Evolutionary conservation across 2,888 invertebrate species (phyloP).

Genomic region (Creontiades dilutus): DNA sequence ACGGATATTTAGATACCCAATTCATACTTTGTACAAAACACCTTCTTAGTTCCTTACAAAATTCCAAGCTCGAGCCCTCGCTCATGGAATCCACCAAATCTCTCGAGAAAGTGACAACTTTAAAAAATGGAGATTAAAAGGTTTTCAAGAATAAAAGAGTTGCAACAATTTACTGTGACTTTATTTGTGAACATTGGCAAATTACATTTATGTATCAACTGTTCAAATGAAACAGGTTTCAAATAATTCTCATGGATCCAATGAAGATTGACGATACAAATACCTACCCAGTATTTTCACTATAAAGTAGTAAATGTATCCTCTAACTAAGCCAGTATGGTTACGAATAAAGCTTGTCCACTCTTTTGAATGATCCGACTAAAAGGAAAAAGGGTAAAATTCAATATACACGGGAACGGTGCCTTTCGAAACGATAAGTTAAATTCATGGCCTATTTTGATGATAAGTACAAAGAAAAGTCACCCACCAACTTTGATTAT

Average conservation of each 20-base stretch:
- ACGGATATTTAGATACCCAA: no score
- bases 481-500: background rate
- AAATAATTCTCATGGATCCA: constrained; percentile 8
- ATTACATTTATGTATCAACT: constrained; percentile 46
- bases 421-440: background rate
- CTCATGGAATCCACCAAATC: no score
- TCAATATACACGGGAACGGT: background rate
- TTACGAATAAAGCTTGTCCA: background rate
- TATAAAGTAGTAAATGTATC: constrained; percentile 8
- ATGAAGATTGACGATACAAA: constrained; percentile 29
- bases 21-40: no score
- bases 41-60: no score
- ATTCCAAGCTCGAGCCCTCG: no score
- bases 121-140: no score
- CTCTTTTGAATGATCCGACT: background rate
- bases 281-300: background rate
- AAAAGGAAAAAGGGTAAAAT: background rate
- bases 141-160: background rate
- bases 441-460: background rate
- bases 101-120: no score
- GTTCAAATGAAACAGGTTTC: constrained; percentile 13
- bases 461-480: background rate
- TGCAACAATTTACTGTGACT: constrained; percentile 47
- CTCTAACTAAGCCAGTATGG: constrained; percentile 46
- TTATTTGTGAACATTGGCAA: constrained; percentile 59